Percentiles rank a stretch among this genome's conserved stretches.
These are phyloP conservation scores for Tor tambroides DNA, from an alignment of 2,113 vertebrate genomes.

Conservation along the genomic window DNA sequence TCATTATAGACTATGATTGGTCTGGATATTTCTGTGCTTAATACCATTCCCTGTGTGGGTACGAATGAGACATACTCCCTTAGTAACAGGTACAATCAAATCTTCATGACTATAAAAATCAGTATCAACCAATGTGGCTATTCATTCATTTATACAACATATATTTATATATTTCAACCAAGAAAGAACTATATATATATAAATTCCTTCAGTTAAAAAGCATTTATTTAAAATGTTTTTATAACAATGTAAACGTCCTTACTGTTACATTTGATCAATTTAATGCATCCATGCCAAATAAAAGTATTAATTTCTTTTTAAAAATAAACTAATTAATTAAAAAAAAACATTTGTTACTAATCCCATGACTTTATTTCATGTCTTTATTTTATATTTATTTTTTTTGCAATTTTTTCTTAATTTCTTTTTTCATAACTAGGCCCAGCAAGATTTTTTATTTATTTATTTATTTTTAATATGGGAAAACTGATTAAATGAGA, in stretches of 20 bases:
- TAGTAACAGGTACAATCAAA: background rate
- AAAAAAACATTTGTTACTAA: too few species aligned
- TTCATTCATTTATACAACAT: background rate
- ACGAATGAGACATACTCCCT: background rate
- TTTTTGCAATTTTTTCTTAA: background rate
- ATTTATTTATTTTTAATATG: too few species aligned
- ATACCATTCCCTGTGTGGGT: background rate
- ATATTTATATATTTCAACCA: background rate
- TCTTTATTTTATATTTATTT: background rate
- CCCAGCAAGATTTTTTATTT: background rate
- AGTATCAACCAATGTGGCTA: background rate
- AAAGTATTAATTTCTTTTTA: too few species aligned
- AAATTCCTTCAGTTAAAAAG: too few species aligned
- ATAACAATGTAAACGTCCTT: too few species aligned
- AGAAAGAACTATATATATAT: too few species aligned
- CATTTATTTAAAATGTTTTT: too few species aligned
- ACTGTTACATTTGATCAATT: too few species aligned
- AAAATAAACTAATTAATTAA: too few species aligned
- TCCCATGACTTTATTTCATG: too few species aligned
- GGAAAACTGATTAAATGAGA: too few species aligned
- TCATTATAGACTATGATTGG: slow-evolving; percentile 31
- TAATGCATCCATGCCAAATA: too few species aligned
- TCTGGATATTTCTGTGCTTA: slow-evolving; percentile 11
- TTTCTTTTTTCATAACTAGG: background rate
- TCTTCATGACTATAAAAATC: background rate